Evolutionary conservation across 1,140 invertebrate genomes (phyloP), one percentile per base, ranked within the genome.

Genomic region (Pseudoatta argentina): DNA sequence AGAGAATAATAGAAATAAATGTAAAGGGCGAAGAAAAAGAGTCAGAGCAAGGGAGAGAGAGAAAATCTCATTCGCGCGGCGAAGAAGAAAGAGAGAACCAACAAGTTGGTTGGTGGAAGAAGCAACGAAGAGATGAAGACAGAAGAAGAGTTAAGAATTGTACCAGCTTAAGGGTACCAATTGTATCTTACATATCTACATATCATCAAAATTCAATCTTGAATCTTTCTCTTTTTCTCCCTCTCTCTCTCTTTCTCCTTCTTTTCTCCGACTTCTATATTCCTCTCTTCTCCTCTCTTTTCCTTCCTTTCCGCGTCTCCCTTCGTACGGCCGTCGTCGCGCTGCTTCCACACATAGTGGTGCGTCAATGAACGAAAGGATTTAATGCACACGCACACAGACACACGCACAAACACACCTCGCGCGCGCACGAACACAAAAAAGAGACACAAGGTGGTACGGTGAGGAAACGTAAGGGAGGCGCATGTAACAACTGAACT

Each of bases 401-500:
- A 30, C 27, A 30, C 27, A 30, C 27, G 3, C 27, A 30, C 27
- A 30, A 2, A 30, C 27, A 30, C 27, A 30, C 27, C 27, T 0
- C 27, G 27, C 27, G 27, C 27, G 27, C 27, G 27, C 27, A 3
- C 27, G 2, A 2, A 3, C 27, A 3, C 27, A 85, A 77, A 39
- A 51, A 76, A 44, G 63, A 48, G 64, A 61, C 3, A 44, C 12
- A 81, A 55, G 63, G 55, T 39, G 85, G 64, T 75, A 85, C 75
- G 79, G 85, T 77, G 55, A 78, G 27, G 34, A 34, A 89, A 64
- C 87, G 83, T 39, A 79, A 89, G 66, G 61, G 59, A 78, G 76
- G 71, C 67, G 82, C 64, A 53, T n/a, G 30, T 55, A 57, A 86
- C 86, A 89, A 93, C 88, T 89, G 85, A 91, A 92, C 79, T 61